These are phyloP conservation scores for Poecile atricapillus DNA, from an alignment of 2,113 vertebrate species.

Conservation along the genomic window DNA sequence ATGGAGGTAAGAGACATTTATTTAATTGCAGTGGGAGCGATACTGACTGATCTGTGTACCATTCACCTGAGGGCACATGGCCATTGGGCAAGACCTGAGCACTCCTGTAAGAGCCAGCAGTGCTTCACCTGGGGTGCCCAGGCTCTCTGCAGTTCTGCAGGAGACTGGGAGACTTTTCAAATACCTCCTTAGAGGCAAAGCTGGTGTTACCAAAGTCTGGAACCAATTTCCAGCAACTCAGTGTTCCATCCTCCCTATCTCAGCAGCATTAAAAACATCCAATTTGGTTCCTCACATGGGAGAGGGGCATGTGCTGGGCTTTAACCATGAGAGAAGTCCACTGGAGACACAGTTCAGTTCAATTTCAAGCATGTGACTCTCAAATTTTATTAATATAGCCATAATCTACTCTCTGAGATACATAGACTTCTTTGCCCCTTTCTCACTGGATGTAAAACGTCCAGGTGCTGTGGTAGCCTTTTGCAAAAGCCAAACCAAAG, in stretches of 20 bases:
- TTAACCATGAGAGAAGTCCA: not conserved
- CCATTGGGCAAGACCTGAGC: not conserved
- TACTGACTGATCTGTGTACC: not conserved
- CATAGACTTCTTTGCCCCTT: not conserved
- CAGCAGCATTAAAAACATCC: not conserved
- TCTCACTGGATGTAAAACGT: not conserved
- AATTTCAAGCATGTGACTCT: not conserved
- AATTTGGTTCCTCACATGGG: not conserved
- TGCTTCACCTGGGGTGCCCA: not conserved
- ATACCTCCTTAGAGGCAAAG: not conserved
- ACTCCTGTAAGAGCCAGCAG: not conserved
- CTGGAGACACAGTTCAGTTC: not conserved
- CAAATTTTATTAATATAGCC: not conserved
- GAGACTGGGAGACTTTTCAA: not conserved
- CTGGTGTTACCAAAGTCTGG: not conserved
- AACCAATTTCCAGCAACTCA: not conserved
- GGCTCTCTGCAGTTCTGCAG: not conserved
- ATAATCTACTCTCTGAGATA: not conserved
- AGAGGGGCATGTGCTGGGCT: not conserved
- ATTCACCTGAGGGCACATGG: accelerated
- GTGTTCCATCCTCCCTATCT: not conserved
- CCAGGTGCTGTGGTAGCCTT: not conserved
- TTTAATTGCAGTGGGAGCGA: not conserved
- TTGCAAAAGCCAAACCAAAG: not conserved
- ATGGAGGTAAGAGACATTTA: constrained; percentile 86